Conservation (phyloP, 2,888 invertebrate species). For the Lochmaea capreae region DNA sequence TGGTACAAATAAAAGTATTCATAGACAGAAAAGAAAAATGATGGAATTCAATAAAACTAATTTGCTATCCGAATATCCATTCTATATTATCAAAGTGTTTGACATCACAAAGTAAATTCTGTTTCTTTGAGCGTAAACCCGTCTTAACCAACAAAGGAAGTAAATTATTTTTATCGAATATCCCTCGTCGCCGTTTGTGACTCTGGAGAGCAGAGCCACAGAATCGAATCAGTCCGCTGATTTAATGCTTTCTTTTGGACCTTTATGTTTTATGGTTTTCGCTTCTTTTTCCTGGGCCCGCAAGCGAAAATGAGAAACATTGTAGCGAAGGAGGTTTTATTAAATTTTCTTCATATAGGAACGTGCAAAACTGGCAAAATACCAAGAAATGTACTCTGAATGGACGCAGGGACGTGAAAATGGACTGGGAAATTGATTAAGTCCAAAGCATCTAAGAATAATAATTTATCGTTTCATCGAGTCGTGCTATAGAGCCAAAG, state of each 20-base stretch:
- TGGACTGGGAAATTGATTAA: neutral
- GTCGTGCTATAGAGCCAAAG: no score
- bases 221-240: constrained; percentile 20
- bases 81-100: neutral
- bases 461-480: no score
- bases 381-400: neutral
- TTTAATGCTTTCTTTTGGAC: constrained; percentile 26
- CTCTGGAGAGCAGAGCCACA: neutral
- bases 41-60: neutral
- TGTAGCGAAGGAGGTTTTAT: constrained; percentile 6
- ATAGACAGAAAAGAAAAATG: no score
- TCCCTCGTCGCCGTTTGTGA: neutral
- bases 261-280: constrained; percentile 17
- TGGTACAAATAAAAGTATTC: no score
- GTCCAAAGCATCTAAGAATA: no score
- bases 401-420: neutral
- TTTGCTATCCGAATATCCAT: neutral
- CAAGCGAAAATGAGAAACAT: constrained; percentile 17
- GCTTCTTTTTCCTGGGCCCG: constrained; percentile 4
- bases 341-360: constrained; percentile 8
- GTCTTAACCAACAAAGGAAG: constrained; percentile 1
- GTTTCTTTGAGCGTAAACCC: neutral
- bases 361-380: neutral
- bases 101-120: neutral
- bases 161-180: constrained; percentile 20